Evolutionary conservation across 2,113 vertebrate species (phyloP).

Genomic region (Pyrgilauda ruficollis): DNA sequence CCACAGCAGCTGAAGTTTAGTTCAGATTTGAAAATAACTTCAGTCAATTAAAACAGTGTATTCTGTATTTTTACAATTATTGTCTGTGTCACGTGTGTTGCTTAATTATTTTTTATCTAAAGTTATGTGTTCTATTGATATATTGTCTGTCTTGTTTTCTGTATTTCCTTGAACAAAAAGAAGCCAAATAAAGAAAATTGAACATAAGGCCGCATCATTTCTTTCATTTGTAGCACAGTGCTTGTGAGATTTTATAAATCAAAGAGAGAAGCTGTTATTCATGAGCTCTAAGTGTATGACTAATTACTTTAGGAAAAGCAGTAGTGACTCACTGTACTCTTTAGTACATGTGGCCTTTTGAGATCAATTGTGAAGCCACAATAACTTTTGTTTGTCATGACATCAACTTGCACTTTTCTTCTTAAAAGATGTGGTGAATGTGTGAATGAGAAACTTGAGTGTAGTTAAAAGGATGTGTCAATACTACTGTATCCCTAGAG

Average conservation of each 20-base stretch:
- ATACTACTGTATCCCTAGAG: neutral
- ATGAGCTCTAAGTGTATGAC: neutral
- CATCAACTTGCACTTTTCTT: neutral
- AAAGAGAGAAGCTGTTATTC: rapidly evolving
- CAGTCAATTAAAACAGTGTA: neutral
- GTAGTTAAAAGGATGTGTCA: neutral
- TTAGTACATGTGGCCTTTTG: neutral
- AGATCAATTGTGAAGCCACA: neutral
- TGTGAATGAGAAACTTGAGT: neutral
- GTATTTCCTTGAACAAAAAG: neutral
- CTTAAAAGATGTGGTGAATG: neutral
- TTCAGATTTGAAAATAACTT: neutral
- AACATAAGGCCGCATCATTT: neutral
- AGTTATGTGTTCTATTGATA: neutral
- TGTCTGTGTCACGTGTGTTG: neutral
- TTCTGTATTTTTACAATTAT: neutral
- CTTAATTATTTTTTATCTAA: neutral
- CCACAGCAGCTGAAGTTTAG: neutral
- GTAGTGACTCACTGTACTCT: neutral
- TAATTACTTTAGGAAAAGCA: neutral
- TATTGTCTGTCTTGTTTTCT: neutral
- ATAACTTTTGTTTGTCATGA: neutral
- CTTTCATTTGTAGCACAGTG: neutral
- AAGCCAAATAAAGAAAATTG: slow-evolving; percentile 17
- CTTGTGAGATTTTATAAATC: neutral